These are phyloP conservation scores for Bombyx huttoni DNA, from an alignment of 2,888 invertebrate genomes.

Conservation along the genomic window DNA sequence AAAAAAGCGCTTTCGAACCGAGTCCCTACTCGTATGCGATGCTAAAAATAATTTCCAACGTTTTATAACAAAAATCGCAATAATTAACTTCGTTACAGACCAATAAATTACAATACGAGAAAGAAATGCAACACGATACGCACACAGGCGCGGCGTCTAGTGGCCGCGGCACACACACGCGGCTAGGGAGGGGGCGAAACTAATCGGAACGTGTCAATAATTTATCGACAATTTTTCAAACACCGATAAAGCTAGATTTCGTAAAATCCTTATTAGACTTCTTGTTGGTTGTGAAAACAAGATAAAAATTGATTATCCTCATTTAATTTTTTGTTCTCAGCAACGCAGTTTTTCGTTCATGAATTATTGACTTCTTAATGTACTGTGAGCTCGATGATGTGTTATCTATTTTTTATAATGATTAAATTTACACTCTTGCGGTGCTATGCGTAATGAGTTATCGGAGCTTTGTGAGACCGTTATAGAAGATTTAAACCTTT, in stretches of 20 bases:
- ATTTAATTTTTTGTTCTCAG: too few species aligned
- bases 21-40: constrained; percentile 39
- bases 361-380: too few species aligned
- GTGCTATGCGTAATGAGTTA: too few species aligned
- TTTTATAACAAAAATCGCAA: constrained; percentile 72
- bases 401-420: too few species aligned
- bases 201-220: constrained; percentile 7
- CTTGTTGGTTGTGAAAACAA: not conserved
- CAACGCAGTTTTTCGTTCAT: too few species aligned
- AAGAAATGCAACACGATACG: constrained; percentile 62
- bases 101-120: constrained; percentile 71
- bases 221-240: constrained; percentile 4
- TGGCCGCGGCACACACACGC: constrained; percentile 16
- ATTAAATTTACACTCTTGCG: too few species aligned
- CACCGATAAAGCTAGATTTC: too few species aligned
- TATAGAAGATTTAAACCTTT: too few species aligned
- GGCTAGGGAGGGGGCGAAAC: constrained; percentile 16
- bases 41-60: constrained; percentile 71
- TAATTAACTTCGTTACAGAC: constrained; percentile 73
- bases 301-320: not conserved
- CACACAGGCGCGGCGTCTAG: constrained; percentile 21
- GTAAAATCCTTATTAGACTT: not conserved
- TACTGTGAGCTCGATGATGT: too few species aligned
- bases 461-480: too few species aligned
- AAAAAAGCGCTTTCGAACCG: constrained; percentile 28